Conservation (phyloP, 2,888 invertebrate species). For the Andrena chrysosceles region DNA sequence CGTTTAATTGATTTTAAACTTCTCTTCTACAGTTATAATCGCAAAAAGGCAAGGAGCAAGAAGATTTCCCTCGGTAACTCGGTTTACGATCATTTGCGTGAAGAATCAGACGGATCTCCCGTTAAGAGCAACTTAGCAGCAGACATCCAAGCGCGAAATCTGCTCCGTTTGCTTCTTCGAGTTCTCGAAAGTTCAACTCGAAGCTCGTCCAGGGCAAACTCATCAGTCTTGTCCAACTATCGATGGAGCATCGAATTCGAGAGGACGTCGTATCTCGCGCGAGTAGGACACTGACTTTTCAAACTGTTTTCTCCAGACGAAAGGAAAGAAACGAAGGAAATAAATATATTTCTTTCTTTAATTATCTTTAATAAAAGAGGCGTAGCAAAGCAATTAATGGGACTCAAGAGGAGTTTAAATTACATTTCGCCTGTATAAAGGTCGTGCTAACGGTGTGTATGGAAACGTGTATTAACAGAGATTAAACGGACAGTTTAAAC, state of each 20-base stretch:
- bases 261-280: neutral
- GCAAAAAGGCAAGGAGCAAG: neutral
- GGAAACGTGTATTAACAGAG: neutral
- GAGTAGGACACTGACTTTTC: neutral
- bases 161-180: conserved; percentile 22
- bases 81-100: conserved; percentile 18
- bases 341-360: neutral
- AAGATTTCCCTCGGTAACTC: neutral
- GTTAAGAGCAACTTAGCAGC: conserved; percentile 42
- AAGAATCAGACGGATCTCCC: conserved; percentile 48
- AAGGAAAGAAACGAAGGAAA: neutral
- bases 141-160: conserved; percentile 25
- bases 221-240: conserved; percentile 52
- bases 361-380: neutral
- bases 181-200: conserved; percentile 44
- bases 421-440: neutral
- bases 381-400: neutral
- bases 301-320: neutral
- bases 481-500: conserved; percentile 1
- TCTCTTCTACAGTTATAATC: no score
- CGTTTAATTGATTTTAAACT: no score
- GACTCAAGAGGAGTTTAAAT: neutral
- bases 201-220: conserved; percentile 36
- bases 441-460: neutral
- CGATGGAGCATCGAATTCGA: conserved; percentile 16